These are phyloP conservation scores for Agapostemon virescens DNA, from an alignment of 2,888 invertebrate species.

Conservation along the genomic window DNA sequence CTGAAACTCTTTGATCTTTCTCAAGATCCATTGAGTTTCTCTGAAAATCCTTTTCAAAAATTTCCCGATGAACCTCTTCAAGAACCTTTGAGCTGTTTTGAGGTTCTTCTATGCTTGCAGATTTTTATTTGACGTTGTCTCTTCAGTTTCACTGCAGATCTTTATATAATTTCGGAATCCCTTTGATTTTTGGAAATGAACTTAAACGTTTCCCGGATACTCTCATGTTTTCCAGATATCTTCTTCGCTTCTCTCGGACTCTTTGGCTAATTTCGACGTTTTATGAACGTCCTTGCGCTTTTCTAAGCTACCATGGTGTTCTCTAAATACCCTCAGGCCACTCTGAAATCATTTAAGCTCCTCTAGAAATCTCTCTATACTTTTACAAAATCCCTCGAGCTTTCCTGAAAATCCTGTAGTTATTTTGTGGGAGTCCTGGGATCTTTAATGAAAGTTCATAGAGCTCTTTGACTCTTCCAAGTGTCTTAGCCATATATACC, in stretches of 20 bases:
- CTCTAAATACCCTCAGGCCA: too few relatives aligned
- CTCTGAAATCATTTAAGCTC: background rate
- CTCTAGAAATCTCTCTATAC: background rate
- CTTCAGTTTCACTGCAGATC: too few relatives aligned
- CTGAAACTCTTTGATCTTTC: too few relatives aligned
- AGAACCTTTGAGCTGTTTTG: too few relatives aligned
- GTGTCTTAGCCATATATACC: background rate
- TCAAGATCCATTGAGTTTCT: background rate
- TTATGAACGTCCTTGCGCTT: background rate
- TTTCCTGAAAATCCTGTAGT: background rate
- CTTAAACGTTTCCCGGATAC: background rate
- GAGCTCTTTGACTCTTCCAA: background rate
- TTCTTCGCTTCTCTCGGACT: background rate
- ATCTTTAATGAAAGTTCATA: constrained; percentile 4
- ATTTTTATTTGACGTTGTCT: too few relatives aligned
- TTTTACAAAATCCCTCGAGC: background rate
- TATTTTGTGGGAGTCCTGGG: background rate
- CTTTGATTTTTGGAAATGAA: background rate
- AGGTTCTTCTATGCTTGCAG: too few relatives aligned
- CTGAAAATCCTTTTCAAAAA: too few relatives aligned
- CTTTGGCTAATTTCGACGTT: background rate
- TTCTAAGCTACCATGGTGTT: background rate
- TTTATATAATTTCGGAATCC: too few relatives aligned
- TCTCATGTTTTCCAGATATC: background rate
- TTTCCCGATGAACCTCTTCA: too few relatives aligned